Evolutionary conservation across 2,797 vertebrate species (phyloP).

Genomic region (Periophthalmus magnuspinnatus): DNA sequence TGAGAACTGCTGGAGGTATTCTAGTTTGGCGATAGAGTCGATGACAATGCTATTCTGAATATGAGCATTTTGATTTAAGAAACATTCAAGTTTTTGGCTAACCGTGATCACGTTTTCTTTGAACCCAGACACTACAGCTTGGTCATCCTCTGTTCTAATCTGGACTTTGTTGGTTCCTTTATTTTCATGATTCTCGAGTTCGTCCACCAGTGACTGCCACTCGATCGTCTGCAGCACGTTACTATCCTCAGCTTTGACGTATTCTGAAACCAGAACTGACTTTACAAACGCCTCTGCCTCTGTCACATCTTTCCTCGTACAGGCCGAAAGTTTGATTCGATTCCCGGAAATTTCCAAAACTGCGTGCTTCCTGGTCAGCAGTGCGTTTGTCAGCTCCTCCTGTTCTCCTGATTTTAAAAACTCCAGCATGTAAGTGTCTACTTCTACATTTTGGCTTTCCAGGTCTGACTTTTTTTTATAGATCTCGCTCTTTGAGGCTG

Average conservation of each 20-base stretch:
- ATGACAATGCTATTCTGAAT: constrained; percentile 63
- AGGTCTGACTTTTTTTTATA: constrained; percentile 60
- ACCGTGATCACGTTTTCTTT: constrained; percentile 55
- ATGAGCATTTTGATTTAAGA: constrained; percentile 71
- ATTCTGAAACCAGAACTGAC: constrained; percentile 52
- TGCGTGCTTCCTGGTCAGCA: constrained; percentile 79
- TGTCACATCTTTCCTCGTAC: constrained; percentile 55
- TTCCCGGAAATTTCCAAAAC: constrained; percentile 66
- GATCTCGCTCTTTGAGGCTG: constrained; percentile 71
- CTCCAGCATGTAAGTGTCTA: constrained; percentile 63
- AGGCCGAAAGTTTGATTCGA: constrained; percentile 67
- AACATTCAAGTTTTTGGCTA: constrained; percentile 61
- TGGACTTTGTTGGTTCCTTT: constrained; percentile 42
- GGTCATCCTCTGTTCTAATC: constrained; percentile 44
- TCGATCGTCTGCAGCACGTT: constrained; percentile 58
- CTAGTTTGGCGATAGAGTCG: constrained; percentile 45
- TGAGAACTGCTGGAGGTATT: constrained; percentile 73
- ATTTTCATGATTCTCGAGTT: constrained; percentile 51
- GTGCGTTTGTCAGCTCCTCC: constrained; percentile 61
- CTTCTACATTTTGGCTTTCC: constrained; percentile 46
- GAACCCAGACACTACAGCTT: constrained; percentile 78
- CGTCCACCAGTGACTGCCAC: constrained; percentile 71
- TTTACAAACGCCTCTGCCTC: constrained; percentile 75
- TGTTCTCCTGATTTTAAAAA: constrained; percentile 70
- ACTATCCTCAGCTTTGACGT: constrained; percentile 68